A percentile compares a stretch with the other conserved stretches of the same genome.
Conservation (phyloP, 2,113 vertebrate species). For the Shinisaurus crocodilurus region DNA sequence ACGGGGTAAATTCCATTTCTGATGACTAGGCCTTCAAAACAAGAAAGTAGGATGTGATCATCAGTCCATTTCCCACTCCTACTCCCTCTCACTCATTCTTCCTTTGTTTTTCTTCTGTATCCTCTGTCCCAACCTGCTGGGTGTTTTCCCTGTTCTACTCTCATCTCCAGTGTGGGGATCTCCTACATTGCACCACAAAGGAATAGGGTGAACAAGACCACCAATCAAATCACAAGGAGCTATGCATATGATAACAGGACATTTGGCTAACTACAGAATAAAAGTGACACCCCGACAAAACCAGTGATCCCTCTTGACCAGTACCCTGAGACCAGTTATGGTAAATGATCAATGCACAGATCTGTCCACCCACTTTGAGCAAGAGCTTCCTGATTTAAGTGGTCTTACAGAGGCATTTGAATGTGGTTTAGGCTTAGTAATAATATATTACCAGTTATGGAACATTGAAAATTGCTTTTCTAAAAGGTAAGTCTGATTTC, state of each 20-base stretch:
- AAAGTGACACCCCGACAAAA: neutral
- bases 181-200: conserved; percentile 23
- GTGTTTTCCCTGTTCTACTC: neutral
- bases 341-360: neutral
- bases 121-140: neutral
- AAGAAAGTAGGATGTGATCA: neutral
- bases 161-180: conserved; percentile 11
- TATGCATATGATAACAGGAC: fast-evolving
- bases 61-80: neutral
- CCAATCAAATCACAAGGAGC: conserved; percentile 16
- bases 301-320: too few relatives aligned
- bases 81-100: neutral
- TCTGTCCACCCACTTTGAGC: neutral
- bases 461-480: neutral
- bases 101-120: neutral
- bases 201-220: conserved; percentile 37
- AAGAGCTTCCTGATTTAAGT: neutral
- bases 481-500: conserved; percentile 24
- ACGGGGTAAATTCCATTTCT: neutral
- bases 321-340: neutral
- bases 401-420: neutral
- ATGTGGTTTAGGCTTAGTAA: neutral
- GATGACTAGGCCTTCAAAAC: neutral
- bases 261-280: neutral
- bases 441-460: neutral